Base-by-base conservation (phyloP, 2,797 vertebrate genomes). In the Sciurus carolinensis region DNA sequence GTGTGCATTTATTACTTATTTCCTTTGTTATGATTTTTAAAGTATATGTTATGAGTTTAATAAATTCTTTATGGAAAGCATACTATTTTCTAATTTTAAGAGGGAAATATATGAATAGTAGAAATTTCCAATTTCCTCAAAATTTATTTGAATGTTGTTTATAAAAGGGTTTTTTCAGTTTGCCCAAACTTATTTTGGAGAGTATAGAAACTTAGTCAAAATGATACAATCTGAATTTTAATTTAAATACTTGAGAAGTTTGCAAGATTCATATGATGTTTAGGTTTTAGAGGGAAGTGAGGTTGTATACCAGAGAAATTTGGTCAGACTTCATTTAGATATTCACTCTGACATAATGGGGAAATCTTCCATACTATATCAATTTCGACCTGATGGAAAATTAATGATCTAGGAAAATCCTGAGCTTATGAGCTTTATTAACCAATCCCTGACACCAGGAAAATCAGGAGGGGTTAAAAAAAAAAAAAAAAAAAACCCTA, bases 331-430 rank as follows among this genome's bases (percentile, higher is more conserved):
- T 18, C 85, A 33, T 76, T 87, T 3, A 72, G 69, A n/a, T 0
- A 66, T 47, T 33, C 39, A 72, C 57, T 92, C 83, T 84, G 82
- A 95, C 52, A 62, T 14, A 52, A 87, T 33, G 11, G 94, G 79
- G 86, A 97, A 96, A 93, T 79, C 1, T 85, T 92, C 47, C 42
- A 62, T 13, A 64, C 24, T 80, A 12, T 59, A 20, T 98, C 77
- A 90, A 9, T 95, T 84, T 69, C 73, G 26, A 82, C 76, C 50
- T 97, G 71, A 94, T 95, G 50, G 92, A 93, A 97, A 96, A 97
- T 95, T 96, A 94, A 96, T 89, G 76, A 80, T 47, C 33, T 90
- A 42, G 92, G 83, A 97, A 96, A 97, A 44, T 13, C 52, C 77
- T 44, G 39, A 86, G 6, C 72, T n/a, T 97, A 2, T 91, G 84